These are phyloP conservation scores for Chaetops frenatus DNA, from an alignment of 2,113 vertebrate genomes.

Conservation along the genomic window DNA sequence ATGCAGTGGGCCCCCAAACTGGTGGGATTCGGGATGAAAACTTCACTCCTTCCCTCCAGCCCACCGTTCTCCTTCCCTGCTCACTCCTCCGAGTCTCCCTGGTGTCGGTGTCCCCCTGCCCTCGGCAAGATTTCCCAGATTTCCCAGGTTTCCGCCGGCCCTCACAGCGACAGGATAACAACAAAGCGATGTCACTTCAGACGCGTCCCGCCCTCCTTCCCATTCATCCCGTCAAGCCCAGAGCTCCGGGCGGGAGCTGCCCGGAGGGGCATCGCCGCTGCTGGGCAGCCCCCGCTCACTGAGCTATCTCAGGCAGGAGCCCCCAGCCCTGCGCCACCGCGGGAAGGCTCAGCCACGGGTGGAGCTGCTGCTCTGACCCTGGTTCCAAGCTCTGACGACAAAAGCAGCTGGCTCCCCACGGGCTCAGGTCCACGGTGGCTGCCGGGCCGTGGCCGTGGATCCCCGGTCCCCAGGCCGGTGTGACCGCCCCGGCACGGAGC, in stretches of 20 bases:
- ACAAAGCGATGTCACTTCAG: background rate
- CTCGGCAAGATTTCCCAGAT: background rate
- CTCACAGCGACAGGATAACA: background rate
- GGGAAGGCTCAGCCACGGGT: accelerated
- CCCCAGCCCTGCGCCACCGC: accelerated
- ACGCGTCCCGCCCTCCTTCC: background rate
- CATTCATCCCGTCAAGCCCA: background rate
- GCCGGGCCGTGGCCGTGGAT: accelerated
- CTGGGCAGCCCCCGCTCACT: background rate
- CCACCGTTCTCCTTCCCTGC: background rate
- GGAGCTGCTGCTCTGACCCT: accelerated
- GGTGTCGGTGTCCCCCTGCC: accelerated
- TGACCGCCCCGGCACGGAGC: accelerated
- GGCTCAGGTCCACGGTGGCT: accelerated
- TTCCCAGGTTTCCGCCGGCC: background rate
- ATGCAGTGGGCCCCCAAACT: accelerated
- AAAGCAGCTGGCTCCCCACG: accelerated
- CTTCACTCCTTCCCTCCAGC: background rate
- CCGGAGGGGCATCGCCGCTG: background rate
- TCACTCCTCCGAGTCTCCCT: accelerated
- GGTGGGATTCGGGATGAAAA: background rate
- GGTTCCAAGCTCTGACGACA: accelerated
- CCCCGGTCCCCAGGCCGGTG: background rate
- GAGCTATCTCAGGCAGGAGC: background rate
- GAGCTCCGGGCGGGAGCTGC: background rate